Evolutionary conservation across 2,113 vertebrate species (phyloP).

Genomic region (Erpornis zantholeuca): DNA sequence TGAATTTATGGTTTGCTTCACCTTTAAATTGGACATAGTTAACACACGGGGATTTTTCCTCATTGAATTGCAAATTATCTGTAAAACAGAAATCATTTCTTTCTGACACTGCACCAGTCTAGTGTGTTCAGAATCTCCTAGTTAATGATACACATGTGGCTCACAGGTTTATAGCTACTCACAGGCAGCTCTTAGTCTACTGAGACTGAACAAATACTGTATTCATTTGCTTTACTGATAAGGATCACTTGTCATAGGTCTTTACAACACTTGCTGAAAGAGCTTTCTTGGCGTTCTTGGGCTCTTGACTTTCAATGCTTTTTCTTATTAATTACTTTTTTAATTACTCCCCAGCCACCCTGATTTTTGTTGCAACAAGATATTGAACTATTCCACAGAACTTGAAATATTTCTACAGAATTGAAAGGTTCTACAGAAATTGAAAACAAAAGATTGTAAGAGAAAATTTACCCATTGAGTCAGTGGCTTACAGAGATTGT

Average conservation of each 20-base stretch:
- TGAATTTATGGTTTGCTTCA: neutral
- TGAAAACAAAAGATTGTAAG: neutral
- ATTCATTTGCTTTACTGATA: conserved; percentile 4
- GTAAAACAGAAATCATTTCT: neutral
- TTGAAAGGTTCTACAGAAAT: neutral
- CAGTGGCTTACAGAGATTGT: neutral
- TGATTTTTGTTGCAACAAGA: neutral
- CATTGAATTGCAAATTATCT: neutral
- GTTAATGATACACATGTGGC: neutral
- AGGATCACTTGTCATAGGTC: neutral
- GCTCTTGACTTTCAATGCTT: neutral
- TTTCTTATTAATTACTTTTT: neutral
- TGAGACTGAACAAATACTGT: neutral
- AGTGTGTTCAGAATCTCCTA: conserved; percentile 31
- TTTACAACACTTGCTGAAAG: neutral
- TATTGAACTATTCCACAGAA: neutral
- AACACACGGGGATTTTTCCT: conserved; percentile 8
- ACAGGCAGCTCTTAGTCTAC: neutral
- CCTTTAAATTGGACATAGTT: neutral
- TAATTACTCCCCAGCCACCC: neutral
- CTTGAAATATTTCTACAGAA: neutral
- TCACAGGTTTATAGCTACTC: neutral
- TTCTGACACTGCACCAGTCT: neutral
- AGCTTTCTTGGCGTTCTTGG: neutral
- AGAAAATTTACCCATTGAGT: neutral